These are phyloP conservation scores for Pogonocichla stellata DNA, from an alignment of 2,113 vertebrate species.

Conservation along the genomic window DNA sequence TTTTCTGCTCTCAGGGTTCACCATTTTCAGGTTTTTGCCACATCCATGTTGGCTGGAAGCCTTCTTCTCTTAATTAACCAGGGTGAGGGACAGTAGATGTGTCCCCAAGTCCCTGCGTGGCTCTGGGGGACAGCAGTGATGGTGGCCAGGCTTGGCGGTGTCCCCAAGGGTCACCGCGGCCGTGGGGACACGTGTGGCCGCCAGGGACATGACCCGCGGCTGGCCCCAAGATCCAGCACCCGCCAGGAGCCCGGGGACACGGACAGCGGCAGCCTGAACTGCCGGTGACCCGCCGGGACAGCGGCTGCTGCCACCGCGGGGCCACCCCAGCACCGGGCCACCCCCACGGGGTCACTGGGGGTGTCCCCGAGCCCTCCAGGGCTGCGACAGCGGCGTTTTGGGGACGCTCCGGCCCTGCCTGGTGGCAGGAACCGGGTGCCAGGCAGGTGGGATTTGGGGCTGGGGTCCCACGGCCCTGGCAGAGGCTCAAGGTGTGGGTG, in stretches of 20 bases:
- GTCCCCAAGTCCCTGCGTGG: accelerated
- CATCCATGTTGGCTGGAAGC: neutral
- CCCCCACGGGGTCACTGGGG: neutral
- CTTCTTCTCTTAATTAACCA: neutral
- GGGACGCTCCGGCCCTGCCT: accelerated
- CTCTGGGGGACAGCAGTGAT: neutral
- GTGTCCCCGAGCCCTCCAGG: accelerated
- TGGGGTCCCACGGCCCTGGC: neutral
- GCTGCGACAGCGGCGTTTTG: accelerated
- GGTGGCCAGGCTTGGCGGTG: neutral
- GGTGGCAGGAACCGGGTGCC: accelerated
- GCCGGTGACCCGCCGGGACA: neutral
- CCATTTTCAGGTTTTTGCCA: neutral
- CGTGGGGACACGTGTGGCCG: accelerated
- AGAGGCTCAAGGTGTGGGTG: accelerated
- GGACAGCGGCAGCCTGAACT: slow-evolving; percentile 18
- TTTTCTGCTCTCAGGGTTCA: neutral
- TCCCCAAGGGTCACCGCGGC: neutral
- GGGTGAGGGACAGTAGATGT: accelerated
- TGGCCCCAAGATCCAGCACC: neutral
- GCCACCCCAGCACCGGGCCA: neutral
- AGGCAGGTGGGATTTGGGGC: neutral
- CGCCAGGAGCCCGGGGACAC: neutral
- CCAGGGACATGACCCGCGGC: neutral
- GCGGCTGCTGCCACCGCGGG: neutral